Base-by-base conservation (phyloP, 2,113 vertebrate genomes). In the Cacatua alba region DNA sequence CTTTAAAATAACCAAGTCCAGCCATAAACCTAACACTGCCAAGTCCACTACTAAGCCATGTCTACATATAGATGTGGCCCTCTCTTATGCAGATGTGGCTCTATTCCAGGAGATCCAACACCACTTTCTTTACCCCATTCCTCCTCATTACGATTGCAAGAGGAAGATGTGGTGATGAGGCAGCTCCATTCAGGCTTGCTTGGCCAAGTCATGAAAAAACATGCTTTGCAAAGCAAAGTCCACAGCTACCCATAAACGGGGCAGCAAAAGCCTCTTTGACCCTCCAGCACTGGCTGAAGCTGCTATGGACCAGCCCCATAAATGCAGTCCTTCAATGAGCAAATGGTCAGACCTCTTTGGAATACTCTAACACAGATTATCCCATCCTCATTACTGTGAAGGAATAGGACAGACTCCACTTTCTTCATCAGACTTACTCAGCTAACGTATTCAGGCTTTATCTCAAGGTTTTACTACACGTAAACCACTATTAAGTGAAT, bases 221-320 rank as follows among this genome's bases (percentile, higher is more conserved):
- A 12, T 4, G 2, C 15, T 67, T 48, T 39, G 46, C 33, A 51
- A 75, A 85, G 19, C 6, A 39, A 77, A 57, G 10, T 28, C 10
- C 49, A 29, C n/a, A 41, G 28, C 11, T 62, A 17, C 29, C 21
- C 17, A 35, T 29, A 39, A 59, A n/a, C 63, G 18, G 4, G 31
- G 17, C 11, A 65, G 31, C 8, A 89, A 71, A 70, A 55, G 0
- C 35, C 11, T 33, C 11, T 44, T 62, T 16, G 43, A 64, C 10
- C 59, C 12, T 31, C 13, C 44, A 82, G n/a, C 31, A 4, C 10
- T 18, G 53, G 28, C 28, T 76, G 46, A 41, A 52, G 21, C 6
- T 78, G 21, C 25, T 26, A 4, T 51, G 31, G 16, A 39, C 11
- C 39, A 53, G 17, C 4, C 31, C 0, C 0, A 41, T 13, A 67